These are phyloP conservation scores for Coleophora deauratella DNA, from an alignment of 2,888 invertebrate genomes.

Conservation along the genomic window DNA sequence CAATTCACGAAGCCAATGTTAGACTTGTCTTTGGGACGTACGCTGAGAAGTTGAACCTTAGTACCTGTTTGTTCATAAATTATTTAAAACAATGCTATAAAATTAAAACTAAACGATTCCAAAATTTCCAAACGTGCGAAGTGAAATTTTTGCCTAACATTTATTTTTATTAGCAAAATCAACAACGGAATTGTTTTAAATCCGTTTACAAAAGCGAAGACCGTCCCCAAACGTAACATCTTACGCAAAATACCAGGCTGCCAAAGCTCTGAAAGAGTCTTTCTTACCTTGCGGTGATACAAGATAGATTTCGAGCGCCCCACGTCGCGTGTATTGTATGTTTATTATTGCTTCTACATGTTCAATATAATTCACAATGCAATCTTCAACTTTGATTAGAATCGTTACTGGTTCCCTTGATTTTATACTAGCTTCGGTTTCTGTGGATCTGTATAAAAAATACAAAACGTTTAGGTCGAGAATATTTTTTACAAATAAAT, in stretches of 20 bases:
- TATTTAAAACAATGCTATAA: too few relatives aligned
- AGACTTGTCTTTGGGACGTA: constrained; percentile 81
- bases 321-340: constrained; percentile 81
- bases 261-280: constrained; percentile 16
- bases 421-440: constrained; percentile 22
- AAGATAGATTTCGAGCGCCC: constrained; percentile 82
- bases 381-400: constrained; percentile 72
- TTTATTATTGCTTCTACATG: constrained; percentile 87
- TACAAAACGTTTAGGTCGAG: too few relatives aligned
- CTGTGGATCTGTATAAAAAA: constrained; percentile 15
- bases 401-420: constrained; percentile 34
- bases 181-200: too few relatives aligned
- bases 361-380: constrained; percentile 82
- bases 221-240: constrained; percentile 21
- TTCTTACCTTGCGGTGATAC: constrained; percentile 83
- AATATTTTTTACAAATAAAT: too few relatives aligned
- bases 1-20: constrained; percentile 83
- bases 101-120: too few relatives aligned
- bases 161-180: too few relatives aligned
- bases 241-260: constrained; percentile 26
- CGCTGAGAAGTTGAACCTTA: constrained; percentile 78
- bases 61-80: constrained; percentile 68
- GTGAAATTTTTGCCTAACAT: too few relatives aligned
- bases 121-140: too few relatives aligned
- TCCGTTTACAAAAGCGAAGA: too few relatives aligned